phyloP scores from a whole-genome alignment of 2,113 vertebrate species.

The Sander vitreus region DNA sequence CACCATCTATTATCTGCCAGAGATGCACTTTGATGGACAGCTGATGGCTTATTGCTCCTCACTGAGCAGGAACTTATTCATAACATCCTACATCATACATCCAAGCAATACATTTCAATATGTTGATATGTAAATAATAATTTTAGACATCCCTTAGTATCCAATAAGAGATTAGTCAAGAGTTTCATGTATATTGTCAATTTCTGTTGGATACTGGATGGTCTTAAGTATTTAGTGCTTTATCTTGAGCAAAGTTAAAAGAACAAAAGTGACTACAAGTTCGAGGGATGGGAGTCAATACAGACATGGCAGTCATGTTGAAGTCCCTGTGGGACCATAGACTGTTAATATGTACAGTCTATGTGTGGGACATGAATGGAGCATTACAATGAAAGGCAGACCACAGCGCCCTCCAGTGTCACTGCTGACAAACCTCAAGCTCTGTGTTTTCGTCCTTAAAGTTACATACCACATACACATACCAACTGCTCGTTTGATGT shows the following conservation, averaged over 20 bases:
- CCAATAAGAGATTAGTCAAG: neutral
- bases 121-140: neutral
- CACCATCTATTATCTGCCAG: slow-evolving; percentile 28
- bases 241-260: neutral
- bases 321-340: too few relatives aligned
- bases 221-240: neutral
- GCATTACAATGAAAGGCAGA: neutral
- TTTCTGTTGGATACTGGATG: neutral
- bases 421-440: neutral
- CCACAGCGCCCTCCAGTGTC: slow-evolving; percentile 7
- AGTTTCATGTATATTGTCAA: neutral
- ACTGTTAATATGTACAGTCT: too few relatives aligned
- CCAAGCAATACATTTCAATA: too few relatives aligned
- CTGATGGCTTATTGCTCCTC: slow-evolving; percentile 14
- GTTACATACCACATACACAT: too few relatives aligned
- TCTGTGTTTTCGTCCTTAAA: neutral
- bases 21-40: slow-evolving; percentile 32
- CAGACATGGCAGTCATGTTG: too few relatives aligned
- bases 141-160: neutral
- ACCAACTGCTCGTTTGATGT: too few relatives aligned
- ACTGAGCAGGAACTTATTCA: neutral
- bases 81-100: too few relatives aligned
- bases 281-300: too few relatives aligned
- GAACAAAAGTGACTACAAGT: too few relatives aligned
- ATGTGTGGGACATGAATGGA: too few relatives aligned